A percentile compares a stretch with the other conserved stretches of the same genome.
Evolutionary conservation across 1,140 invertebrate genomes (phyloP).

Genomic region (Lordiphosa mommai): DNA sequence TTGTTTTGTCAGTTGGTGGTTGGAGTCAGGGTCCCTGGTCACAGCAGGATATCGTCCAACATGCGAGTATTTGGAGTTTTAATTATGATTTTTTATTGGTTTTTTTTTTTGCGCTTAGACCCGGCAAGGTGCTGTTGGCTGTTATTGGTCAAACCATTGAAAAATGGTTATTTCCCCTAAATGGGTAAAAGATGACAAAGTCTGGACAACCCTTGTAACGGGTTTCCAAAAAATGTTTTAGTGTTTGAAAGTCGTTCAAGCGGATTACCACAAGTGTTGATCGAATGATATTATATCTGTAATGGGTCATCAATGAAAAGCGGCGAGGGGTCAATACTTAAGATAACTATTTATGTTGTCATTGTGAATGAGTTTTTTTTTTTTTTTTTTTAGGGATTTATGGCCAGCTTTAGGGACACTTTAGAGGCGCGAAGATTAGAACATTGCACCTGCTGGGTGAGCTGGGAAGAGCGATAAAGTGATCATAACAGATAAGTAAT

Average conservation of each 20-base stretch:
- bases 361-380: no score
- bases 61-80: conserved; percentile 61
- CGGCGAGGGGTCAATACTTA: no score
- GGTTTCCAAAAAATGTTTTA: conserved; percentile 42
- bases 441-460: no score
- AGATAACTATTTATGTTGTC: no score
- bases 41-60: conserved; percentile 64
- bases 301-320: no score
- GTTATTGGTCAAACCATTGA: conserved; percentile 67
- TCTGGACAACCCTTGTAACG: conserved; percentile 51
- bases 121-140: conserved; percentile 32
- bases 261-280: conserved; percentile 59
- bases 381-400: no score
- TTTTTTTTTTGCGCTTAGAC: conserved; percentile 55
- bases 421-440: no score
- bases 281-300: conserved; percentile 32
- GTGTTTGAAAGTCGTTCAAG: conserved; percentile 19
- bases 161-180: conserved; percentile 53
- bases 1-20: conserved; percentile 72
- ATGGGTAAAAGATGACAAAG: conserved; percentile 13
- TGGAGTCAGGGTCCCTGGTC: conserved; percentile 23
- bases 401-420: no score
- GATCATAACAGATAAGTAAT: no score
- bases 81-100: conserved; percentile 75
- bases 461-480: no score